These are phyloP conservation scores for Xanthia togata DNA, from an alignment of 2,888 invertebrate genomes.

Conservation along the genomic window DNA sequence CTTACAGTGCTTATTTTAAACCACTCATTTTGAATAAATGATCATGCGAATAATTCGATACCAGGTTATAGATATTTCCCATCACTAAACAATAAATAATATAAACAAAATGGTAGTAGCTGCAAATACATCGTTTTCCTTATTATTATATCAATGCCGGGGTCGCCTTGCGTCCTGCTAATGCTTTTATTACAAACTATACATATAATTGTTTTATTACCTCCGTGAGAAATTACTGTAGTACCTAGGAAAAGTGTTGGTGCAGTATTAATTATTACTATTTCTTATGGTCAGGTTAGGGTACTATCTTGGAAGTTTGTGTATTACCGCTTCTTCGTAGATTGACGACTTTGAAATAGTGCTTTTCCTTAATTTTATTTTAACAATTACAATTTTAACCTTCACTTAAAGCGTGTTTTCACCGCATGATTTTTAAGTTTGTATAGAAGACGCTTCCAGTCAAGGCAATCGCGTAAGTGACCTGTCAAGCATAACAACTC, in stretches of 20 bases:
- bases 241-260: slow-evolving; percentile 23
- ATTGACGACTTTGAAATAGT: neutral
- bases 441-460: neutral
- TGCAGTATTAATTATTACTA: neutral
- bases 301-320: neutral
- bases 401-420: neutral
- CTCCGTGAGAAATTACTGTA: slow-evolving; percentile 30
- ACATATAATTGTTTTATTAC: slow-evolving; percentile 58
- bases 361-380: neutral
- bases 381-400: neutral
- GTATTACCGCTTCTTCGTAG: neutral
- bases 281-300: too few species aligned
- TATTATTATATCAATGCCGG: slow-evolving; percentile 78
- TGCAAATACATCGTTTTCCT: slow-evolving; percentile 77
- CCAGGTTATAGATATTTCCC: slow-evolving; percentile 1
- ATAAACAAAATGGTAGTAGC: slow-evolving; percentile 58
- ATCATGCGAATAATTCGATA: neutral
- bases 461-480: neutral
- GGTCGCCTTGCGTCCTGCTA: slow-evolving; percentile 68
- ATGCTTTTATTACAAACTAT: slow-evolving; percentile 53
- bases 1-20: neutral
- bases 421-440: neutral
- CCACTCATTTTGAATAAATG: neutral
- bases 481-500: neutral
- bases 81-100: slow-evolving; percentile 34